Conservation (phyloP, 1,140 invertebrate genomes). For the Musca vetustissima region DNA sequence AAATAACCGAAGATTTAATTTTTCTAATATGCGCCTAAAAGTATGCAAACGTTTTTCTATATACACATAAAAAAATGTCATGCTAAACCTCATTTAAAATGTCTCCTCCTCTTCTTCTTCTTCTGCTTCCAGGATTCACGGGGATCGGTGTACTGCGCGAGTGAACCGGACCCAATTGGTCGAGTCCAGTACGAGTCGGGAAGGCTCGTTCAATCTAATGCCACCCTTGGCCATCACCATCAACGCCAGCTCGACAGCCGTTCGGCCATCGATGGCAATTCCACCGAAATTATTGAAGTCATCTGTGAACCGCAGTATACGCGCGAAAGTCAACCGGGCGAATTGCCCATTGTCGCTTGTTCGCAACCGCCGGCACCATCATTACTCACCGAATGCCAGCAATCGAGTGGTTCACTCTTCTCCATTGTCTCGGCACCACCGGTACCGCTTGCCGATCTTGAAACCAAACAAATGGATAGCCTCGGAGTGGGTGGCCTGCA, state of each 20-base stretch:
- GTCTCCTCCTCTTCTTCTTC: too few relatives aligned
- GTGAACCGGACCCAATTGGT: constrained; percentile 56
- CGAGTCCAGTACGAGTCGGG: constrained; percentile 55
- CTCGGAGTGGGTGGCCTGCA: constrained; percentile 18
- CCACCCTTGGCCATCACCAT: constrained; percentile 25
- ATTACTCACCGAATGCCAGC: constrained; percentile 36
- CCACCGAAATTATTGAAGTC: constrained; percentile 22
- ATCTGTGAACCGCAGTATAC: constrained; percentile 28
- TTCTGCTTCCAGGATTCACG: constrained; percentile 54
- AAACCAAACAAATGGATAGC: constrained; percentile 44
- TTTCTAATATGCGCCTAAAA: too few relatives aligned
- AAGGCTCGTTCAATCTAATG: constrained; percentile 46
- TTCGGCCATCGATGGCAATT: constrained; percentile 4
- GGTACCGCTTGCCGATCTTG: constrained; percentile 52
- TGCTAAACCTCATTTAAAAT: too few relatives aligned
- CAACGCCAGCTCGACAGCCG: constrained; percentile 13
- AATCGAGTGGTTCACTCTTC: constrained; percentile 58
- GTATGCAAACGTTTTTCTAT: not conserved
- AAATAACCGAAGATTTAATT: too few relatives aligned
- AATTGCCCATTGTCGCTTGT: constrained; percentile 45
- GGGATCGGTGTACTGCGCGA: constrained; percentile 57
- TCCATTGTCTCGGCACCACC: constrained; percentile 63
- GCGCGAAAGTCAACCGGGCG: constrained; percentile 52
- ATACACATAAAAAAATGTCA: too few relatives aligned
- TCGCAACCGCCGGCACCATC: constrained; percentile 32